Evolutionary conservation across 2,888 invertebrate genomes (phyloP).

Genomic region (Campopleginae sp.): DNA sequence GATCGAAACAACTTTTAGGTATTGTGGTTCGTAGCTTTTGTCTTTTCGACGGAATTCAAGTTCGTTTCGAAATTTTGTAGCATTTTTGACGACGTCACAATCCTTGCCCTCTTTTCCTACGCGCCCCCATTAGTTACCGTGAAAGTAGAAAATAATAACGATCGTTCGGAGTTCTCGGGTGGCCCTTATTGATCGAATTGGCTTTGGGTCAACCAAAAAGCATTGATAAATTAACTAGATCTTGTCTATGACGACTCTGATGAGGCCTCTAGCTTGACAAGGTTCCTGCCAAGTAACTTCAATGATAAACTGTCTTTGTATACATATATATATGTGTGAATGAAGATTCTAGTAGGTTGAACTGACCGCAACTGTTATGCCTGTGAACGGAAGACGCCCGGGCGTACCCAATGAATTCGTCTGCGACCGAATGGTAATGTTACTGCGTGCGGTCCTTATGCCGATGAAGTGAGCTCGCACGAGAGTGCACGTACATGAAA

Average conservation of each 20-base stretch:
- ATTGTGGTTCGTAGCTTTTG: background rate
- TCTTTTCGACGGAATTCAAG: background rate
- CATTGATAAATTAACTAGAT: background rate
- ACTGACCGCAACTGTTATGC: constrained; percentile 79
- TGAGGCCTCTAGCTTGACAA: constrained; percentile 16
- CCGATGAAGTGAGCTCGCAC: constrained; percentile 69
- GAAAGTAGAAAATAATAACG: background rate
- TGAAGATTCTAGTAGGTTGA: constrained; percentile 68
- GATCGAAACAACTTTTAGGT: background rate
- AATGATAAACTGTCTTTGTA: constrained; percentile 15
- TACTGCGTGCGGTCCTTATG: constrained; percentile 81
- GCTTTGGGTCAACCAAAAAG: background rate
- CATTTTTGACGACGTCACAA: background rate
- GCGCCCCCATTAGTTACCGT: background rate
- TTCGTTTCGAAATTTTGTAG: background rate
- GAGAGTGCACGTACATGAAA: constrained; percentile 38
- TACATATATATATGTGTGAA: constrained; percentile 7
- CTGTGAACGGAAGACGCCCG: constrained; percentile 82
- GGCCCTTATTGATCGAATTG: background rate
- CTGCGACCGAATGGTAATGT: constrained; percentile 81
- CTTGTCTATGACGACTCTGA: background rate
- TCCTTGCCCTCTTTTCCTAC: background rate
- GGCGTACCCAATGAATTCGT: constrained; percentile 81
- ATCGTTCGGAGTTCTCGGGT: background rate
- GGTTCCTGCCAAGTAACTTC: constrained; percentile 19